Evolutionary conservation across 2,113 vertebrate genomes (phyloP).

Genomic region (Opisthocomus hoazin): DNA sequence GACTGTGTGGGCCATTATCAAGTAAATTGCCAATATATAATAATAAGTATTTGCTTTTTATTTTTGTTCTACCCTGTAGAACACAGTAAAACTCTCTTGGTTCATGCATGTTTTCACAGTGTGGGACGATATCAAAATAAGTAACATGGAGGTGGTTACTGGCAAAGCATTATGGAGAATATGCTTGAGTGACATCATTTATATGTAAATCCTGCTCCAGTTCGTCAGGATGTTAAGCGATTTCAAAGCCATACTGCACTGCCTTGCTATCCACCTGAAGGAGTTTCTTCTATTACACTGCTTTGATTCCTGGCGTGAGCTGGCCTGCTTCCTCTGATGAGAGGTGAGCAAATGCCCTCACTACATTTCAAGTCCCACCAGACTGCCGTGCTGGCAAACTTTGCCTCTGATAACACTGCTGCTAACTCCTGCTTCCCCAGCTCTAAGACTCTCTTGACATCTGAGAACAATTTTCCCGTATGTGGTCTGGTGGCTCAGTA

Average conservation of each 20-base stretch:
- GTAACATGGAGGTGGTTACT: slow-evolving; percentile 41
- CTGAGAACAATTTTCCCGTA: neutral
- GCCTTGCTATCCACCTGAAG: neutral
- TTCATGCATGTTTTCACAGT: slow-evolving; percentile 45
- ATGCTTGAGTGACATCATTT: slow-evolving; percentile 38
- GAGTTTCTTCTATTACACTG: neutral
- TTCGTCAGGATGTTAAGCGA: slow-evolving; percentile 19
- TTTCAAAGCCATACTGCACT: slow-evolving; percentile 18
- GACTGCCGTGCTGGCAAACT: neutral
- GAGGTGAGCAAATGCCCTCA: neutral
- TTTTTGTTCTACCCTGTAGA: neutral
- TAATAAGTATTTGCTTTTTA: neutral
- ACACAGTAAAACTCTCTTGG: neutral
- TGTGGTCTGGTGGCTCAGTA: neutral
- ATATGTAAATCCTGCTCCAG: slow-evolving; percentile 62
- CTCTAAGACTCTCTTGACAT: neutral
- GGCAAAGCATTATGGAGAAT: slow-evolving; percentile 43
- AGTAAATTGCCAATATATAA: slow-evolving; percentile 13
- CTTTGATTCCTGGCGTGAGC: neutral
- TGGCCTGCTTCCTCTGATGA: neutral
- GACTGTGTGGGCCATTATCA: neutral
- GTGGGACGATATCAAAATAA: slow-evolving; percentile 48
- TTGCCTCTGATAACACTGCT: neutral
- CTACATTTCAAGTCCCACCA: neutral
- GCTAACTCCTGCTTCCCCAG: neutral